Conservation (phyloP, 37 sponge, comb jelly and placozoan species). For the Ephydatia muelleri region DNA sequence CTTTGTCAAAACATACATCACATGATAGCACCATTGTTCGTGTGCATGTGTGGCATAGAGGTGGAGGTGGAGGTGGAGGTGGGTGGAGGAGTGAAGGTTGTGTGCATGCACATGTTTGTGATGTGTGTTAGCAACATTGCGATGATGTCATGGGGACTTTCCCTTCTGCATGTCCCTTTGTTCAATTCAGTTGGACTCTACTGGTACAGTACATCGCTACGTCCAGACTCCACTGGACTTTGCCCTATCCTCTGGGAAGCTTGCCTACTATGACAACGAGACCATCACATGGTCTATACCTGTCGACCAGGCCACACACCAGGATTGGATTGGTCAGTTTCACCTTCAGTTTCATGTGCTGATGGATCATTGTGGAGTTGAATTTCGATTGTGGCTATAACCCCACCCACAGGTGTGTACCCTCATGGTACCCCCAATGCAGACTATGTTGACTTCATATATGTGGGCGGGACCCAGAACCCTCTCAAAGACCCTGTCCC, state of each 20-base stretch:
- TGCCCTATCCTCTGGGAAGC: slow-evolving; percentile 9
- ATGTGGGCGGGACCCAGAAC: slow-evolving; percentile 76
- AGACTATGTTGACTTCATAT: slow-evolving; percentile 62
- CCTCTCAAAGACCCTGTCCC: slow-evolving; percentile 65
- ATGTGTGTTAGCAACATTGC: too few relatives aligned
- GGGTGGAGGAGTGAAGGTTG: neutral
- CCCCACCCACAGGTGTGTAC: slow-evolving; percentile 42
- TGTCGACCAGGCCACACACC: slow-evolving; percentile 59
- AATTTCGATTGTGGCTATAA: too few relatives aligned
- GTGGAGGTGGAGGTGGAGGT: neutral
- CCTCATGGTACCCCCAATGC: slow-evolving; percentile 31
- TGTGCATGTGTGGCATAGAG: neutral
- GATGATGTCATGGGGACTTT: neutral
- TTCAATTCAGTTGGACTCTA: slow-evolving; percentile 1
- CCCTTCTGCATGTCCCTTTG: neutral
- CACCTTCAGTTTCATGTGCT: too few relatives aligned
- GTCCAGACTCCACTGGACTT: slow-evolving; percentile 24
- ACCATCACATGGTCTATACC: slow-evolving; percentile 77
- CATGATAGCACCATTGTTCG: too few relatives aligned
- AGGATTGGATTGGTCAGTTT: slow-evolving; percentile 74
- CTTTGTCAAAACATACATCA: too few relatives aligned
- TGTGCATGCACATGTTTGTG: too few relatives aligned
- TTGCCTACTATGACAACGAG: slow-evolving; percentile 30
- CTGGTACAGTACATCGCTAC: neutral
- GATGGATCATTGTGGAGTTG: too few relatives aligned